A percentile compares a stretch with the other conserved stretches of the same genome.
Conservation (phyloP, 1,140 invertebrate genomes). For the Daktulosphaira vitifoliae region DNA sequence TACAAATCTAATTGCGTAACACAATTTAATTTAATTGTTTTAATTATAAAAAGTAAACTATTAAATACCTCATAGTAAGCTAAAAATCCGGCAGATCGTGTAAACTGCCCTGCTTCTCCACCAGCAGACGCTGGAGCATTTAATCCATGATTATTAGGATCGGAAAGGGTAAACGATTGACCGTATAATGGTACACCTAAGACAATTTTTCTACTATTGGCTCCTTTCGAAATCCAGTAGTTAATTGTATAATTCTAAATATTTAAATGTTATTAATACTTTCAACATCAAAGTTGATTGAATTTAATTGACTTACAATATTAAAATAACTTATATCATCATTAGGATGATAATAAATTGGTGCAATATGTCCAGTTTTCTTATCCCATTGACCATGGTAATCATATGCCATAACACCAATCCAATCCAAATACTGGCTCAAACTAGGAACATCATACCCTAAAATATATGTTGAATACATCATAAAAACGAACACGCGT, state of each 20-base stretch:
- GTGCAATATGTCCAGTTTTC: slow-evolving; percentile 72
- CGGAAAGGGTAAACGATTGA: slow-evolving; percentile 64
- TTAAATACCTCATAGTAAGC: slow-evolving; percentile 70
- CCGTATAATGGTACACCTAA: slow-evolving; percentile 89
- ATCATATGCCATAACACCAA: slow-evolving; percentile 77
- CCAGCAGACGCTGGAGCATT: slow-evolving; percentile 64
- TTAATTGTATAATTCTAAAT: slow-evolving; percentile 72
- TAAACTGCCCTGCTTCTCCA: slow-evolving; percentile 70
- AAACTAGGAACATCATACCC: slow-evolving; percentile 70
- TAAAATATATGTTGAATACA: slow-evolving; percentile 32
- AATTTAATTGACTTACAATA: slow-evolving; percentile 40
- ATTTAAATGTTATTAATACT: slow-evolving; percentile 35
- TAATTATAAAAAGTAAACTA: too few relatives aligned
- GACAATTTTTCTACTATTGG: slow-evolving; percentile 65
- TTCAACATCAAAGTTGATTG: too few relatives aligned
- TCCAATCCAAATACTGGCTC: slow-evolving; percentile 71
- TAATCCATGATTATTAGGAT: slow-evolving; percentile 53
- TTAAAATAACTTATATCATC: slow-evolving; percentile 53
- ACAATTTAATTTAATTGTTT: too few relatives aligned
- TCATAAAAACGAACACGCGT: background rate
- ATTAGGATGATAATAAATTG: slow-evolving; percentile 67
- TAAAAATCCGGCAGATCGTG: slow-evolving; percentile 71
- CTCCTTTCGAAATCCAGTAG: slow-evolving; percentile 78
- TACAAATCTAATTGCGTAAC: slow-evolving; percentile 57
- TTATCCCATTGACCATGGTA: slow-evolving; percentile 80